These are phyloP conservation scores for Rhabditoides inermis DNA, from an alignment of 2,888 invertebrate species.

Conservation along the genomic window DNA sequence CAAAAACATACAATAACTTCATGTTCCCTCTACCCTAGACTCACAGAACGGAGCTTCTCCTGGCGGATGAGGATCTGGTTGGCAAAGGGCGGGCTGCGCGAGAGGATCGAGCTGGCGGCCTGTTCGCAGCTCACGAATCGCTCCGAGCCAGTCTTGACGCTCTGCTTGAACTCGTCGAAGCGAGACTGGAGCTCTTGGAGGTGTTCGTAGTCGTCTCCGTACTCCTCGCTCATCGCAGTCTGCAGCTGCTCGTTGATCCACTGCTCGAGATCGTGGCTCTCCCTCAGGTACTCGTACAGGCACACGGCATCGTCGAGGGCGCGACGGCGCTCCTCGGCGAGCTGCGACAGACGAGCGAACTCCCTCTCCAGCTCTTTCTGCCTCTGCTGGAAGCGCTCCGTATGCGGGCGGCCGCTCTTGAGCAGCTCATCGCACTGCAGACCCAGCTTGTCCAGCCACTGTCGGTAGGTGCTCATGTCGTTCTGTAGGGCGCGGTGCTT, in stretches of 20 bases:
- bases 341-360: slow-evolving; percentile 28
- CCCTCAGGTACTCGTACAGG: slow-evolving; percentile 76
- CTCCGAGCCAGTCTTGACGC: slow-evolving; percentile 80
- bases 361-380: slow-evolving; percentile 38
- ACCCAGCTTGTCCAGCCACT: slow-evolving; percentile 33
- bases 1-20: background rate
- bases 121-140: slow-evolving; percentile 81
- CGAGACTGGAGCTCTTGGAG: slow-evolving; percentile 72
- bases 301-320: slow-evolving; percentile 80
- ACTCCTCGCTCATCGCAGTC: slow-evolving; percentile 81
- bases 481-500: slow-evolving; percentile 72
- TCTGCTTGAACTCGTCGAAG: slow-evolving; percentile 83
- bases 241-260: slow-evolving; percentile 87
- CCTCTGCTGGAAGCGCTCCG: slow-evolving; percentile 25
- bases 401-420: slow-evolving; percentile 21
- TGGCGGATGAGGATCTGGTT: slow-evolving; percentile 69
- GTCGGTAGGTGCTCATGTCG: slow-evolving; percentile 42
- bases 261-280: slow-evolving; percentile 69
- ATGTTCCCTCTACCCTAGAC: background rate
- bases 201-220: slow-evolving; percentile 72
- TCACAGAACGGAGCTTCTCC: slow-evolving; percentile 41
- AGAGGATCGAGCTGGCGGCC: slow-evolving; percentile 68
- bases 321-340: slow-evolving; percentile 25
- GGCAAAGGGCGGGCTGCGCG: slow-evolving; percentile 73
- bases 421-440: slow-evolving; percentile 27